These are phyloP conservation scores for Sinocyclocheilus maitianheensis DNA, from an alignment of 2,113 vertebrate genomes.

Conservation along the genomic window DNA sequence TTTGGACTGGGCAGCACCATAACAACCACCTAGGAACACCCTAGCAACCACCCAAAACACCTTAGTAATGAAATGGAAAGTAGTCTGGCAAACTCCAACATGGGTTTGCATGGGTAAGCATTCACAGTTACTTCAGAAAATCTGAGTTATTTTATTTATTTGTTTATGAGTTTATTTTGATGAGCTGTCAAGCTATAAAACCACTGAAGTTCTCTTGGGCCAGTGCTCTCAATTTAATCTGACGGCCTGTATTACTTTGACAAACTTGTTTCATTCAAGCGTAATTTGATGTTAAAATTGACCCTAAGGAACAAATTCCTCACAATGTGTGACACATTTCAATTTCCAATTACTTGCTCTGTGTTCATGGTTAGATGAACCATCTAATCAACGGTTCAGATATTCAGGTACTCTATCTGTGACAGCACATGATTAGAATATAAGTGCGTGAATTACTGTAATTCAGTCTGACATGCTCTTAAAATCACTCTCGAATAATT, in stretches of 20 bases:
- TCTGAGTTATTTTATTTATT: not conserved
- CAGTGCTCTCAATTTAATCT: slow-evolving; percentile 17
- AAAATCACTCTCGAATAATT: slow-evolving; percentile 38
- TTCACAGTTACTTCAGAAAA: not conserved
- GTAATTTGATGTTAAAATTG: slow-evolving; percentile 28
- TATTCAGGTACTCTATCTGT: slow-evolving; percentile 14
- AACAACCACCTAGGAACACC: no score
- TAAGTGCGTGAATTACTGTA: slow-evolving; percentile 16
- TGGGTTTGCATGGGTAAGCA: not conserved
- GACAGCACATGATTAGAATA: slow-evolving; percentile 29
- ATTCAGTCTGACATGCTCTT: slow-evolving; percentile 16
- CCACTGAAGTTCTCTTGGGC: not conserved
- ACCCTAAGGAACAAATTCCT: slow-evolving; percentile 19
- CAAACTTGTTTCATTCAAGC: slow-evolving; percentile 32
- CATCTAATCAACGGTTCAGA: slow-evolving; percentile 34
- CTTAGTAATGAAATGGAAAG: no score
- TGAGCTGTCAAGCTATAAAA: slow-evolving; percentile 1
- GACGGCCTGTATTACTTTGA: slow-evolving; percentile 2
- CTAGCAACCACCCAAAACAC: no score
- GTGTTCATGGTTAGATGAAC: slow-evolving; percentile 43
- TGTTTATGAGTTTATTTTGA: slow-evolving; percentile 19
- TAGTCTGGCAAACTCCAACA: no score
- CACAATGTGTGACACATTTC: slow-evolving; percentile 36
- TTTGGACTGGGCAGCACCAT: no score
- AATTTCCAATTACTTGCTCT: slow-evolving; percentile 35